Evolutionary conservation across 1,140 invertebrate genomes (phyloP), one percentile per base, ranked within the genome.

Genomic region (Cherax quadricarinatus): DNA sequence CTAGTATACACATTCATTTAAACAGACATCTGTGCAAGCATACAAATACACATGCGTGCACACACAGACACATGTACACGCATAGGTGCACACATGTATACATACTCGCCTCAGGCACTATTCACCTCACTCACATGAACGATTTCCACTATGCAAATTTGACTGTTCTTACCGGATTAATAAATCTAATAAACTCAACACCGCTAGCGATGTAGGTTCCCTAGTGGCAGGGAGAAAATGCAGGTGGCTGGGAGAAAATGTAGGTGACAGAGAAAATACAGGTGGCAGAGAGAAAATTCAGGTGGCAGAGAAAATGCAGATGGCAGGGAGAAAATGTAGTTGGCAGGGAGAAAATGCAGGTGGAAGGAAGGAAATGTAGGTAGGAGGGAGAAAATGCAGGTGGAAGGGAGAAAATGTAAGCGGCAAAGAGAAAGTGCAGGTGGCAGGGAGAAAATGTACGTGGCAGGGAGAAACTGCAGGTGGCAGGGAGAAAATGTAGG

Each of bases 71-170:
- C 14, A 3, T 57, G 14, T 57, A 57, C 14, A 57, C 14, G 14
- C 14, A 57, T 3, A 57, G 7, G 14, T 57, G 14, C 14, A 57
- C 14, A 57, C 14, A 57, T 57, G 14, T 57, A 57, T 57, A 57
- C 30, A n/a, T 9, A 16, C 10, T 5, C 14, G 24, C 86, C 86
- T 81, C 51, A 16, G 48, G 86, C 78, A 5, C 24, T 60, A 16
- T 79, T 60, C 48, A 88, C 53, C 5, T 48, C 53, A 57, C 7
- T 21, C 24, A 57, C 78, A 14, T 60, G 75, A 88, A 88, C 86
- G 86, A 88, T 88, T 88, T 81, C 53, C 79, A 30, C 49, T 88
- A 88, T 88, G 86, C 86, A 88, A 81, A 88, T 88, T 81, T 53
- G 86, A 16, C 24, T 88, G 75, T 88, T 88, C 78, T 88, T 88